Evolutionary conservation across 92 coral and sea anemone species (phyloP), one percentile per base, ranked within the genome.

Genomic region (Muricea muricata): DNA sequence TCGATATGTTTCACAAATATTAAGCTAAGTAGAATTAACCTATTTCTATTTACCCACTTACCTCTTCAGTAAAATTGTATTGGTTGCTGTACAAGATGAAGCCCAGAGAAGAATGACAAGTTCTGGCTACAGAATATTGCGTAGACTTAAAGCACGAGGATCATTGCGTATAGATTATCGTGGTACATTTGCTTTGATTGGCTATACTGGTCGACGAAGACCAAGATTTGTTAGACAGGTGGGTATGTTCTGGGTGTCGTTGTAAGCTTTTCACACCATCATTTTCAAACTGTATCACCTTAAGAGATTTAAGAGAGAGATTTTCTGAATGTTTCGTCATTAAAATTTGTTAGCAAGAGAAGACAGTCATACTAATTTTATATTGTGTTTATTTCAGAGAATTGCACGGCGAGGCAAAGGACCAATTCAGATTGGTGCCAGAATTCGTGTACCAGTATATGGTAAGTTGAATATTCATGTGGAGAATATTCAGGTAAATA

Each of bases 151-250:
- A 6, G 86, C 82, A 0, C 2, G 69, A 35, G 41, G 42, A 31
- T 42, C 69, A 4, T 12, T 77, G 15, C 31, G 26, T 55, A 11
- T 29, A 34, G 82, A 37, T 15, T 77, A 30, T 39, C 82, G 82
- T 77, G 82, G 82, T 56, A 18, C 82, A 23, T 77, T 77, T 77
- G 50, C 70, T 12, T 20, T 57, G 17, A 57, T 77, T 77, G 82
- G 82, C 7, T 77, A 30, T 56, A 54, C 82, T 77, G 82, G 82
- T 24, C 9, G 60, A 52, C 60, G 60, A 6, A 26, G 68, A 25
- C 68, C 68, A 4, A 25, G 34, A 26, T 61, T 61, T 29, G 68
- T 61, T 7, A 26, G 15, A 11, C 68, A 61, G 68, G n/a, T n/a
- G n/a, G n/a, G 37, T 52, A 18, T 4, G 4, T 4, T 9, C 4